Base-by-base conservation (phyloP, 2,888 invertebrate species). In the Apomyelois bistriatella region DNA sequence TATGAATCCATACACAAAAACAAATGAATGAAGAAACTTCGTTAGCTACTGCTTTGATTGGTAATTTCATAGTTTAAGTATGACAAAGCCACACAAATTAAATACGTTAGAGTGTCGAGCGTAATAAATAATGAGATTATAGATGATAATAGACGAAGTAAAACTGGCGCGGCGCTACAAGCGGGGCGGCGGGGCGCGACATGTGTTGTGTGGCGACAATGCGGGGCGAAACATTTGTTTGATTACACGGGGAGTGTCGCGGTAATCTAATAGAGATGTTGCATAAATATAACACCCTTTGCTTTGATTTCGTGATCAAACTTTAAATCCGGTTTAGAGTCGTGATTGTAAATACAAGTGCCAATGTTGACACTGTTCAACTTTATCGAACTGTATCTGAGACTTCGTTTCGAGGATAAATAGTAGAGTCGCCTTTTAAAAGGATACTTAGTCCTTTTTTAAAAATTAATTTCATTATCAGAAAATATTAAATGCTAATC, bases 251-350 rank as follows among this genome's bases (percentile, higher is more conserved):
- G 62, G 64, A 15, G 43, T 36, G 43, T 36, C 36, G 63, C 60
- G 57, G 62, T 83, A 83, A 85, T 82, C 73, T 69, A 84, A 84
- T 85, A 76, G 58, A 74, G 67, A 64, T 63, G 68, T 76, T 74
- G 74, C 74, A 70, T 72, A 78, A 82, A 80, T 69, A 81, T 53
- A 61, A 66, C 79, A 70, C 79, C 79, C 79, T 56, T 53, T 43
- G 59, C 59, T 59, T 64, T 61, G 61, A 62, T 65, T 66, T 52
- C 50, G 36, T 51, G 48, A 56, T 54, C 54, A 54, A 54, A 57
- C 51, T 53, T 53, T 47, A 16, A 50, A 50, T 40, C 30, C 49
- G 10, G 36, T 43, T 43, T 36, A 13, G 9, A 43, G 28, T 52
- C 42, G 12, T 15, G 15, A 51, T 51, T 51, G 51, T 43, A 43